Evolutionary conservation across 2,113 vertebrate species (phyloP), one percentile per base, ranked within the genome.

Genomic region (Pteropus alecto): DNA sequence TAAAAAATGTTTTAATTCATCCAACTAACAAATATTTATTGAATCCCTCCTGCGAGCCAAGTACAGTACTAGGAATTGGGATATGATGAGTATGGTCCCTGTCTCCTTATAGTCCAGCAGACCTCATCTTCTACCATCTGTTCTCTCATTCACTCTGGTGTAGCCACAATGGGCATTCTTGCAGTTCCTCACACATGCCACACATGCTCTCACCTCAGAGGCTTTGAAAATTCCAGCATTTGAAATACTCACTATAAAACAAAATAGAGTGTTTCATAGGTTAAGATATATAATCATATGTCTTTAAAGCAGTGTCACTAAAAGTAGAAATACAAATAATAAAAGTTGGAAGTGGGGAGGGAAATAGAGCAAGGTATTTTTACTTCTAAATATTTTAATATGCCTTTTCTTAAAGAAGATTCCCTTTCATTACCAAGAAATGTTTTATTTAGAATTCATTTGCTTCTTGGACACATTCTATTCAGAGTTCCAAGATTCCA

Each of bases 351-450:
- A 88, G 33, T 38, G 4, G 28, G 10, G 26, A 60, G 41, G 21
- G 24, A 85, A 77, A 68, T 28, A 19, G 18, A 87, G 28, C 2
- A 63, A 58, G 28, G 3, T 38, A 68, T 68, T 89, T 92, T 96
- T 70, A 43, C 56, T 65, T 94, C 78, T n/a, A 85, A 86, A 51
- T 95, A 41, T 82, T 65, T 83, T 58, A 85, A 92, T 74, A 73
- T 0, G 2, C 0, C 4, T 73, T 93, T 96, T 84, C 22, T 30
- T 87, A 24, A 87, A 73, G 35, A 87, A 71, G 33, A 61, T 48
- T 54, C 10, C 43, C 24, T 87, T 46, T 16, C 18, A 83, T 26
- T 51, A 89, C 21, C 8, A 68, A 79, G 63, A 86, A 79, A 56
- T 73, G 43, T 43, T 35, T 56, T 87, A 21, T 35, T 79, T 74